Percentiles rank a stretch among this genome's conserved stretches.
Conservation (phyloP, 2,797 vertebrate genomes). For the Enteromius treurensis region DNA sequence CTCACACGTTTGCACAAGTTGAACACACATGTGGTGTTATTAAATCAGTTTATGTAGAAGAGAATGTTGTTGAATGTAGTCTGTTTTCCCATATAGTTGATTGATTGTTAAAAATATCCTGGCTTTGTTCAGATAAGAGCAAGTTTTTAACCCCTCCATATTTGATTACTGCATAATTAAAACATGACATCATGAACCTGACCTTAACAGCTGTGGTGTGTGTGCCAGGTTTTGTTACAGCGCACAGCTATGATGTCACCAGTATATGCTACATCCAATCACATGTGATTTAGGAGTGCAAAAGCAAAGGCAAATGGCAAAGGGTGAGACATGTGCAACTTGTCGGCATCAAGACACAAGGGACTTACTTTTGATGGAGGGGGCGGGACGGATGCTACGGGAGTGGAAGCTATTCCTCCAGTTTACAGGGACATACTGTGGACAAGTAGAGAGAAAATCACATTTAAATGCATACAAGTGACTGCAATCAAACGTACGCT, state of each 20-base stretch:
- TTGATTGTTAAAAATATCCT: neutral
- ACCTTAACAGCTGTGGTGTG: constrained; percentile 42
- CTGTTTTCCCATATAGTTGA: neutral
- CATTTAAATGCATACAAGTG: constrained; percentile 1
- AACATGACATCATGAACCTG: neutral
- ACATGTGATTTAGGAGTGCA: neutral
- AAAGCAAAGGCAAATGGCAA: constrained; percentile 2
- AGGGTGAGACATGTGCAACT: neutral
- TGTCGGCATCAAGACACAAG: neutral
- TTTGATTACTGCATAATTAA: constrained; percentile 48
- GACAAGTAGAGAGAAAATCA: constrained; percentile 23
- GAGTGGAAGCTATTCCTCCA: constrained; percentile 76
- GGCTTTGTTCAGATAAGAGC: constrained; percentile 13
- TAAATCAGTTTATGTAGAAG: neutral
- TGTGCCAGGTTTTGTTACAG: neutral
- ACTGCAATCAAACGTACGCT: neutral
- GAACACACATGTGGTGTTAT: neutral
- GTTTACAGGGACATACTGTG: constrained; percentile 75
- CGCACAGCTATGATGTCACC: neutral
- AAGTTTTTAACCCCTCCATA: neutral
- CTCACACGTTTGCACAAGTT: neutral
- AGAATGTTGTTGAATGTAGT: neutral
- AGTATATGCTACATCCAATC: constrained; percentile 2
- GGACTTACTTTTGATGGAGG: constrained; percentile 81
- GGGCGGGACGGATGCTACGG: constrained; percentile 78